Conservation (phyloP, 2,113 vertebrate genomes). For the Ctenodactylus gundi region DNA sequence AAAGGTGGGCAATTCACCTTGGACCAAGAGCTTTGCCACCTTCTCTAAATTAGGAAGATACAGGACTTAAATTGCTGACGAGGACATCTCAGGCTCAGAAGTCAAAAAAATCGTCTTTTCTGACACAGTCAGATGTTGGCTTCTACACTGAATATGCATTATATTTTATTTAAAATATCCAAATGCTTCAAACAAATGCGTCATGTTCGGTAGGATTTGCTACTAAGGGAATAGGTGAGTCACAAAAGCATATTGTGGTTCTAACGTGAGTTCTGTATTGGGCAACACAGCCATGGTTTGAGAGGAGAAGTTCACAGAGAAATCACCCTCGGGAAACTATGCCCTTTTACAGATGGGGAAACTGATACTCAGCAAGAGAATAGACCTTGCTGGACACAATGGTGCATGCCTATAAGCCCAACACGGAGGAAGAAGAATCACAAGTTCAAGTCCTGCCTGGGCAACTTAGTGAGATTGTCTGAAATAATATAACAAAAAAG, state of each 20-base stretch:
- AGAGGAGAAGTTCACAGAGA: background rate
- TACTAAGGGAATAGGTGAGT: background rate
- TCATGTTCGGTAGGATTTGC: background rate
- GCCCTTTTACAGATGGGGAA: background rate
- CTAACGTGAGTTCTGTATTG: background rate
- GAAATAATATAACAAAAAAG: background rate
- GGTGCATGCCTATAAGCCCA: background rate
- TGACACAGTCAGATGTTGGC: background rate
- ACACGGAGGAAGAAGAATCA: background rate
- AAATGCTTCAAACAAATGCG: background rate
- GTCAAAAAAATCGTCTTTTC: background rate
- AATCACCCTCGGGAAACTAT: background rate
- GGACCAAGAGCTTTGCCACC: background rate
- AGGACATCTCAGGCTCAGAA: background rate
- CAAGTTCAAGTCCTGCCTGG: background rate
- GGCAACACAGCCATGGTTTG: background rate
- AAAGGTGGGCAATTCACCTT: background rate
- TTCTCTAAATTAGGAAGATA: background rate
- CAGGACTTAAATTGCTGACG: background rate
- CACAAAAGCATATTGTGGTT: background rate
- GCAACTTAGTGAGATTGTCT: background rate
- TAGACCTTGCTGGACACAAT: background rate
- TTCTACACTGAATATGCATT: rapidly evolving
- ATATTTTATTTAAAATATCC: background rate
- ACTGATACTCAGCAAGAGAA: background rate